Evolutionary conservation across 2,797 vertebrate genomes (phyloP), one percentile per base, ranked within the genome.

Genomic region (Sarcoramphus papa): DNA sequence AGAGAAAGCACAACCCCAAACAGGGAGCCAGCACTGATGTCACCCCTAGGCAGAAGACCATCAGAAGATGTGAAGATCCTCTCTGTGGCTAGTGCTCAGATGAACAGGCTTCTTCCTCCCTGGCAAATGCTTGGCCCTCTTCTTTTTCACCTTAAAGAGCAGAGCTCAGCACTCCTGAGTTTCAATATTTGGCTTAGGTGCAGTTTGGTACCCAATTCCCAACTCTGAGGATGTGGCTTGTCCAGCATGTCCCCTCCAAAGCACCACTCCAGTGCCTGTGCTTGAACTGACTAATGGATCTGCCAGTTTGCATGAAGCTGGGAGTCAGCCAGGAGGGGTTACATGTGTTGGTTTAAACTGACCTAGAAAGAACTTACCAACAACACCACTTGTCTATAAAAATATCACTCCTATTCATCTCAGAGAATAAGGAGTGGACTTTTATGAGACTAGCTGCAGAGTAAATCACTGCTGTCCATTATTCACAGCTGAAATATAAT

Each of bases 381-480:
- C 77, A 90, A 16, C 62, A 90, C 25, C 47, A 57, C 59, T 67
- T n/a, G 40, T 21, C 63, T 47, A n/a, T 88, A 56, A 93, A 96
- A 91, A 45, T 17, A 93, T 68, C 43, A 6, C 45, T 89, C 22
- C 78, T 41, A 33, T 77, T 96, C 78, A 47, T 93, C 89, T 77
- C 20, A 4, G 59, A 65, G 63, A 85, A n/a, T 37, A 59, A 77
- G 74, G 80, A 93, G 65, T 54, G 77, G 84, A 67, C 47, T 94
- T 91, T 92, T 87, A 87, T 5, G 63, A 92, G 95, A 41, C 25
- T 73, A 21, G 45, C 35, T 79, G 43, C 20, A 22, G 59, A 65
- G 51, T 76, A 85, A 95, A 89, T 92, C 94, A 91, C 69, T 72
- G 50, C 60, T 88, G 59, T 16, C 77, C 81, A 70, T 94, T 96